Conservation (phyloP, 2,888 invertebrate genomes). For the Cephus pygmeus region DNA sequence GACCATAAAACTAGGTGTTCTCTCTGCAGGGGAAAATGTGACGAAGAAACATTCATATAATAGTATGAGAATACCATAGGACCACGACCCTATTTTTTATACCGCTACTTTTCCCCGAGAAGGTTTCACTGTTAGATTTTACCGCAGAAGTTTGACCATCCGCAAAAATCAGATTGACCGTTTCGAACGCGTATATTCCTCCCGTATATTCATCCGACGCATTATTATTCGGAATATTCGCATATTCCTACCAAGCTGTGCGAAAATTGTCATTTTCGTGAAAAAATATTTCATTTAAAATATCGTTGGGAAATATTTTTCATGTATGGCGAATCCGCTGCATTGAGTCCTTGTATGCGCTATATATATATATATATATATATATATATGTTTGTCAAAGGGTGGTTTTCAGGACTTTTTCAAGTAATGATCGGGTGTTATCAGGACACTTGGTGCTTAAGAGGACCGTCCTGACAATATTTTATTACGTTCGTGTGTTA, state of each 20-base stretch:
- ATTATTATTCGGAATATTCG: not conserved
- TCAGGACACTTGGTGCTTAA: too few relatives aligned
- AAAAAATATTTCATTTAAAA: too few relatives aligned
- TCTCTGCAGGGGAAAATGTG: constrained; percentile 21
- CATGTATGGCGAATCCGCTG: not conserved
- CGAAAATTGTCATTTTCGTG: not conserved
- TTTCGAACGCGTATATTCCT: not conserved
- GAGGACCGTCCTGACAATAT: too few relatives aligned
- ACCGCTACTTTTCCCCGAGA: not conserved
- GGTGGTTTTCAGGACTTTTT: too few relatives aligned
- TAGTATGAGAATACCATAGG: constrained; percentile 9
- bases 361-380: not conserved
- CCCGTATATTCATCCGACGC: not conserved
- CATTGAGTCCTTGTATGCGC: not conserved
- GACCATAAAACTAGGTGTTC: constrained; percentile 41
- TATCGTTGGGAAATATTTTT: too few relatives aligned
- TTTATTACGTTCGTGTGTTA: too few relatives aligned
- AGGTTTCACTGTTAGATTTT: not conserved
- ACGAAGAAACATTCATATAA: constrained; percentile 52
- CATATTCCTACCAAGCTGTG: not conserved
- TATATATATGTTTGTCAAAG: too few relatives aligned
- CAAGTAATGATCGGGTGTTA: too few relatives aligned
- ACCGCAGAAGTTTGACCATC: not conserved
- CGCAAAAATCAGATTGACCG: not conserved
- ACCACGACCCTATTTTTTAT: not conserved